Conservation (phyloP, 1,140 invertebrate genomes). For the Chelonus insularis region DNA sequence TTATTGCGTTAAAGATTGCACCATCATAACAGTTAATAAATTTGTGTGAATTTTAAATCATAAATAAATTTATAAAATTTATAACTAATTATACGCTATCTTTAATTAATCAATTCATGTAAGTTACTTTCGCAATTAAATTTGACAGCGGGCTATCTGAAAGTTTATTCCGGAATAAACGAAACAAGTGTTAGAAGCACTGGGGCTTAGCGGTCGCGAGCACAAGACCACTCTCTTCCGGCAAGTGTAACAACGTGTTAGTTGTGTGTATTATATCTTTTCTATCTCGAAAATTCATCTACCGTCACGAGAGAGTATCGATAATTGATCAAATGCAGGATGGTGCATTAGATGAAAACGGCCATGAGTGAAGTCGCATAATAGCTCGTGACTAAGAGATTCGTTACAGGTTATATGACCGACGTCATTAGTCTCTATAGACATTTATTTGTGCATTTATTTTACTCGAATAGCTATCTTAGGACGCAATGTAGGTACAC, state of each 20-base stretch:
- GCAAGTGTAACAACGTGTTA: conserved; percentile 24
- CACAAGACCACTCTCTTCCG: conserved; percentile 27
- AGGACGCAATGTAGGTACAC: background rate
- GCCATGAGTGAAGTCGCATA: background rate
- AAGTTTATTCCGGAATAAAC: background rate
- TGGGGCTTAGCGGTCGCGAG: background rate
- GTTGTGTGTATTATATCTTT: background rate
- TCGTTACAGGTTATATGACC: background rate
- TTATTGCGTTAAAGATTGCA: too few relatives aligned
- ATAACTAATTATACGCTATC: too few relatives aligned
- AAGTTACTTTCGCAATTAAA: too few relatives aligned
- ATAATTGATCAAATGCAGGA: conserved; percentile 13
- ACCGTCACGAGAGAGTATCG: conserved; percentile 22
- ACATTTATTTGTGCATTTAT: conserved; percentile 6
- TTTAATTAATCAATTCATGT: too few relatives aligned
- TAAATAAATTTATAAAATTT: too few relatives aligned
- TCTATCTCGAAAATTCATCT: conserved; percentile 25
- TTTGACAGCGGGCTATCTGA: too few relatives aligned
- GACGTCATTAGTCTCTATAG: background rate
- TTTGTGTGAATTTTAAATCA: too few relatives aligned
- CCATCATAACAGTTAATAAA: too few relatives aligned
- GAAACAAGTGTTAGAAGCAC: background rate
- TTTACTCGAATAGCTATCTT: background rate
- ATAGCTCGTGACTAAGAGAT: background rate
- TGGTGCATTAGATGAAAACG: too few relatives aligned